Evolutionary conservation across 1,140 invertebrate genomes (phyloP).

Genomic region (Drosophila ogumai): DNA sequence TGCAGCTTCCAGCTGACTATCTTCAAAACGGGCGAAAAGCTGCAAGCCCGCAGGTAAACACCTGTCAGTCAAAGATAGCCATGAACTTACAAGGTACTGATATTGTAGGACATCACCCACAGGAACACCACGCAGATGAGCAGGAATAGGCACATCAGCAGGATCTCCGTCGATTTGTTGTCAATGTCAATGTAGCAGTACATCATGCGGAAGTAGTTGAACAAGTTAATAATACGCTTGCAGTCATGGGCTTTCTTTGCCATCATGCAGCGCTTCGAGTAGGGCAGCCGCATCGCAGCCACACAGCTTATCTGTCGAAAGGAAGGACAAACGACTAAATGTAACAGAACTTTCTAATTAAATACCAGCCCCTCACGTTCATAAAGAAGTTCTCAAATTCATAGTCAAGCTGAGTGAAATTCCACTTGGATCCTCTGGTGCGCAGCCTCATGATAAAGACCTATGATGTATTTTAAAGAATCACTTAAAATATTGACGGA

Average conservation of each 20-base stretch:
- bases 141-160: slow-evolving; percentile 15
- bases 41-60: background rate
- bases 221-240: slow-evolving; percentile 26
- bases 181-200: slow-evolving; percentile 30
- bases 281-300: slow-evolving; percentile 25
- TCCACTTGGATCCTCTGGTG: background rate
- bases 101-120: slow-evolving; percentile 27
- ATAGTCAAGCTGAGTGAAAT: slow-evolving; percentile 2
- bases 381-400: slow-evolving; percentile 24
- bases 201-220: slow-evolving; percentile 42
- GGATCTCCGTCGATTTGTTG: slow-evolving; percentile 6
- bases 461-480: background rate
- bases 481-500: background rate
- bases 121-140: slow-evolving; percentile 27
- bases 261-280: slow-evolving; percentile 27
- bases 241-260: slow-evolving; percentile 11
- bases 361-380: slow-evolving; percentile 5
- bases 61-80: too few relatives aligned
- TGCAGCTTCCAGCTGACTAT: slow-evolving; percentile 36
- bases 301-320: slow-evolving; percentile 22
- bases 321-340: too few relatives aligned
- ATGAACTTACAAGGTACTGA: slow-evolving; percentile 15
- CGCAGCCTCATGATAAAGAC: background rate
- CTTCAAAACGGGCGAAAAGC: slow-evolving; percentile 42
- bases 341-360: too few relatives aligned